phyloP scores from a whole-genome alignment of 2,888 invertebrate genomes.

The Acanthosepion esculentum region DNA sequence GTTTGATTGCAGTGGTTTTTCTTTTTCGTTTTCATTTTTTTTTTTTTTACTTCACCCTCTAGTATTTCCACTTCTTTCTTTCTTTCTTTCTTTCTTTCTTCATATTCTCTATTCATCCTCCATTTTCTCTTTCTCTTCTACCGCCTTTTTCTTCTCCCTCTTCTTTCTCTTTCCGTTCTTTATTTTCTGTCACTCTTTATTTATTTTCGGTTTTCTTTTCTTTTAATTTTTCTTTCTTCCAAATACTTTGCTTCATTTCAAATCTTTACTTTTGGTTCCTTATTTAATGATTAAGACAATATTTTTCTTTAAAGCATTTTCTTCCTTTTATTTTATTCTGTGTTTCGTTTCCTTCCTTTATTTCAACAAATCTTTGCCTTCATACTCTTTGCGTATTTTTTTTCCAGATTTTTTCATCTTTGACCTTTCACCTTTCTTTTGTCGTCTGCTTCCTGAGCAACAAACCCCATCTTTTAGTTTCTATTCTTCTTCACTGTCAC shows the following conservation, averaged over 20 bases:
- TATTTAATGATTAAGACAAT: too few relatives aligned
- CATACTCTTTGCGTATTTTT: too few relatives aligned
- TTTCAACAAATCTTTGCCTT: background rate
- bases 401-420: too few relatives aligned
- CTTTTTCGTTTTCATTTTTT: background rate
- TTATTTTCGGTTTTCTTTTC: too few relatives aligned
- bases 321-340: too few relatives aligned
- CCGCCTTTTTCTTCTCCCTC: too few relatives aligned
- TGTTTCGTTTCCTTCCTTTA: background rate
- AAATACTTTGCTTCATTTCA: too few relatives aligned
- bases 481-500: background rate
- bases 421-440: too few relatives aligned
- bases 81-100: background rate
- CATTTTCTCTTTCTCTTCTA: background rate
- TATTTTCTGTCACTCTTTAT: background rate
- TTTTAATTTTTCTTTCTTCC: background rate
- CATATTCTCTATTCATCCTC: background rate
- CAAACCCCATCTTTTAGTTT: too few relatives aligned
- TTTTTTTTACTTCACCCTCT: background rate
- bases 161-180: background rate
- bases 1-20: background rate
- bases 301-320: too few relatives aligned
- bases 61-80: background rate
- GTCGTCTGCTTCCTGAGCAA: too few relatives aligned
- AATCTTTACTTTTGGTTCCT: too few relatives aligned